Conservation (phyloP, 2,113 vertebrate genomes). For the Passer montanus region DNA sequence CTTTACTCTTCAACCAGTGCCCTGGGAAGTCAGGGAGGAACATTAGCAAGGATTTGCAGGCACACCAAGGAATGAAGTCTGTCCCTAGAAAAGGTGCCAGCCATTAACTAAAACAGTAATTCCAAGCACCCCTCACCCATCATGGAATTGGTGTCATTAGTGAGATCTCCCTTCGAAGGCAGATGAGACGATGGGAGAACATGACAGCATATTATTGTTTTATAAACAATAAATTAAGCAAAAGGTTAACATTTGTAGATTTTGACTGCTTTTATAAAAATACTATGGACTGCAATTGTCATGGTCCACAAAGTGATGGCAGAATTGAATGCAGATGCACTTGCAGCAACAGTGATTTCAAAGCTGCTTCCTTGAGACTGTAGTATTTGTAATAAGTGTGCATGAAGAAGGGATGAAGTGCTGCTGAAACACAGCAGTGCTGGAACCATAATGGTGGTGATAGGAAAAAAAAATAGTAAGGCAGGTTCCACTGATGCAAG, state of each 20-base stretch:
- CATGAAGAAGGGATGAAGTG: not conserved
- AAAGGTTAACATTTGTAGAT: not conserved
- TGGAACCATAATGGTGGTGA: not conserved
- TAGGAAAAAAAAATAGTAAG: not conserved
- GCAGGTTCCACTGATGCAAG: not conserved
- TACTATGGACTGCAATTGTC: not conserved
- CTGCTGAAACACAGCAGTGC: not conserved
- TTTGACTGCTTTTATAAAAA: not conserved
- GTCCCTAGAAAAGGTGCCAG: not conserved
- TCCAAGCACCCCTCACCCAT: not conserved
- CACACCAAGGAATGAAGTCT: not conserved
- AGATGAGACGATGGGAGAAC: not conserved
- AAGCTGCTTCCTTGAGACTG: not conserved
- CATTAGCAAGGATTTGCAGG: not conserved
- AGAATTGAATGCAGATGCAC: not conserved
- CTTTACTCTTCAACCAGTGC: not conserved
- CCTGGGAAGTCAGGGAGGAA: not conserved
- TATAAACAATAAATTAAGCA: not conserved
- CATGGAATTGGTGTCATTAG: not conserved
- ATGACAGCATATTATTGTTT: not conserved
- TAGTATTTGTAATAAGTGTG: not conserved
- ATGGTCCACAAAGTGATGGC: not conserved
- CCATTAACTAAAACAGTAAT: not conserved
- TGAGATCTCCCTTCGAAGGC: not conserved
- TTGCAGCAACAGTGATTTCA: not conserved